Base-by-base conservation (phyloP, 2,797 vertebrate genomes). In the Heliangelus exortis region DNA sequence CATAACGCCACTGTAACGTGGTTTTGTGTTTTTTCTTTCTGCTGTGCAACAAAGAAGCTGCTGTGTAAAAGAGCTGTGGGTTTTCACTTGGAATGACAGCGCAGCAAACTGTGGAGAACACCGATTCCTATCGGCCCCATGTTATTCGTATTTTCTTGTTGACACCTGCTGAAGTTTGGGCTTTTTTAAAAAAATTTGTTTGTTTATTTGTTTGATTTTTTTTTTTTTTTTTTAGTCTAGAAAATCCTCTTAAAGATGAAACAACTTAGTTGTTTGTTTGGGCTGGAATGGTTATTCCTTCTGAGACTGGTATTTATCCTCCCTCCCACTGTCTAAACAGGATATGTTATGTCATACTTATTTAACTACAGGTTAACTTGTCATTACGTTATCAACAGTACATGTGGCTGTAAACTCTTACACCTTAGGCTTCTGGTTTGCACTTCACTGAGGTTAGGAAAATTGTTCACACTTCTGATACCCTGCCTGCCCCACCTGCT, bases 71-170 rank as follows among this genome's bases (percentile, higher is more conserved):
- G 34, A 63, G 7, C 61, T 1, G 11, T 9, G 57, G 62, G 75
- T 12, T 87, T 31, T 66, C 45, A 1, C 31, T n/a, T 47, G 57
- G 45, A 74, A 39, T 36, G 68, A 67, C n/a, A 50, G 34, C 41
- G 2, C 48, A 55, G 18, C 39, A 74, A 6, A 12, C 55, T 68
- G 34, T 17, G 4, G 41, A 47, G 73, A 55, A 19, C 22, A 3
- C 17, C 0, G 6, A 1, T 48, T 62, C 28, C 11, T 22, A 0
- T 43, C 2, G 2, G 15, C 41, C 51, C 21, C 33, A 28, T 10
- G 3, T 62, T 66, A 31, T 17, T 81, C 1, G 7, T 61, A 36
- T 57, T 50, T 47, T 22, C 50, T 61, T 72, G 65, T 63, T 34
- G 59, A 10, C 25, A 2, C 45, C 54, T 21, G 23, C 3, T 25